Evolutionary conservation across 2,797 vertebrate genomes (phyloP).

Genomic region (Silurus lanzhouensis): DNA sequence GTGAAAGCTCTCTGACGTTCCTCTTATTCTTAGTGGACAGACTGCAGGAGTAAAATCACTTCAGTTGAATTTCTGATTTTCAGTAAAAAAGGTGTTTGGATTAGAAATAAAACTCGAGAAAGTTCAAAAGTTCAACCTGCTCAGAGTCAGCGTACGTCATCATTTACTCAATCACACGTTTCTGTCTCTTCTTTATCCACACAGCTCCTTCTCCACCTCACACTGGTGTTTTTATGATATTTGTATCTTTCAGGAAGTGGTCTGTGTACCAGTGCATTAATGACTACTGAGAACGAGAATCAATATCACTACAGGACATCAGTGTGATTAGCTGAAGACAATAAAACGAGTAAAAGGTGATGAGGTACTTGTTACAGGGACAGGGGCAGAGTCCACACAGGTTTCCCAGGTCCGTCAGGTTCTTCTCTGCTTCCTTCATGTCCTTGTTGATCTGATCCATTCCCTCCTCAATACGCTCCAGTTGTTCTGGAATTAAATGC

Average conservation of each 20-base stretch:
- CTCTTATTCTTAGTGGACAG: not conserved
- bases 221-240: not conserved
- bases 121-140: no score
- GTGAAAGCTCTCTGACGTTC: not conserved
- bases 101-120: no score
- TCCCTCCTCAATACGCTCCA: constrained; percentile 99
- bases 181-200: not conserved
- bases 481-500: constrained; percentile 89
- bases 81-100: not conserved
- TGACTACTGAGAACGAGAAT: not conserved
- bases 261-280: not conserved
- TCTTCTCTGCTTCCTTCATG: constrained; percentile 99
- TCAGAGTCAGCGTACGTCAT: not conserved
- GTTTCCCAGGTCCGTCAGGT: constrained; percentile 99
- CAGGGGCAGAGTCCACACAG: constrained; percentile 99
- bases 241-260: not conserved
- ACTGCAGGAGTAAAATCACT: not conserved
- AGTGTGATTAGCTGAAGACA: no score
- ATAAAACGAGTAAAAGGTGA: constrained; percentile 71
- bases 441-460: constrained; percentile 99
- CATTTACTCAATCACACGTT: not conserved
- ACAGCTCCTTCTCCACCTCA: not conserved
- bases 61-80: not conserved
- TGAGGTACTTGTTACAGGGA: constrained; percentile 99
- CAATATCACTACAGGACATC: not conserved